Percentiles rank a stretch among this genome's conserved stretches.
Conservation (phyloP, 2,888 invertebrate genomes). For the Melanchra persicariae region DNA sequence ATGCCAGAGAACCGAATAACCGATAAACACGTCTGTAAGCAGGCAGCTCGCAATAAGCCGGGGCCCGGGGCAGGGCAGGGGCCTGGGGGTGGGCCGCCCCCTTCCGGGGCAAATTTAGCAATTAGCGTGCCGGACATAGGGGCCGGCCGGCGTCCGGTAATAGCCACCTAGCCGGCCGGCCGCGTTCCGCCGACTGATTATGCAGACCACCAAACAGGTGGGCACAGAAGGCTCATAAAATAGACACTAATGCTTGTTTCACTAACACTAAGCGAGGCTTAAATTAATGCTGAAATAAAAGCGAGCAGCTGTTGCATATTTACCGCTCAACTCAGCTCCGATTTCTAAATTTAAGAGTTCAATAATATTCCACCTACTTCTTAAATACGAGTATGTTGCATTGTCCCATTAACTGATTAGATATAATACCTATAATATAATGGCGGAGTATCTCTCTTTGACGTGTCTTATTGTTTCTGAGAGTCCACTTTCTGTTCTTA, state of each 20-base stretch:
- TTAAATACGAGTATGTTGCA: too few relatives aligned
- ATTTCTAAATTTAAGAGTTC: not conserved
- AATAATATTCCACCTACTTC: not conserved
- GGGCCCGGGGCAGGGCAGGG: conserved; percentile 6
- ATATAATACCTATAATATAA: too few relatives aligned
- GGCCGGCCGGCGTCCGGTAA: conserved; percentile 68
- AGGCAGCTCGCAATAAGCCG: conserved; percentile 70
- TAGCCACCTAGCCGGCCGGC: conserved; percentile 76
- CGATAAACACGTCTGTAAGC: conserved; percentile 49
- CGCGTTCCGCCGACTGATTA: conserved; percentile 59
- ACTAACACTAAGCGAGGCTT: not conserved
- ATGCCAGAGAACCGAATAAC: conserved; percentile 32
- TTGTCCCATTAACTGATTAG: too few relatives aligned
- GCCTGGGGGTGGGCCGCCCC: conserved; percentile 15
- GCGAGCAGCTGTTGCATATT: not conserved
- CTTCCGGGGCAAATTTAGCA: conserved; percentile 81
- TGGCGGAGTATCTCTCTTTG: too few relatives aligned
- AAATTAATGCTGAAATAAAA: not conserved
- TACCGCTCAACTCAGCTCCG: not conserved
- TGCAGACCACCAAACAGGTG: conserved; percentile 14
- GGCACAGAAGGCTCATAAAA: conserved; percentile 27
- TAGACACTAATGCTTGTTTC: not conserved
- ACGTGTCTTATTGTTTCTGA: too few relatives aligned
- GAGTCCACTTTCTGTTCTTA: too few relatives aligned
- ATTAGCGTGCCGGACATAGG: conserved; percentile 81